Conservation (phyloP, 2,888 invertebrate species). For the Hydroisotoma schaefferi region DNA sequence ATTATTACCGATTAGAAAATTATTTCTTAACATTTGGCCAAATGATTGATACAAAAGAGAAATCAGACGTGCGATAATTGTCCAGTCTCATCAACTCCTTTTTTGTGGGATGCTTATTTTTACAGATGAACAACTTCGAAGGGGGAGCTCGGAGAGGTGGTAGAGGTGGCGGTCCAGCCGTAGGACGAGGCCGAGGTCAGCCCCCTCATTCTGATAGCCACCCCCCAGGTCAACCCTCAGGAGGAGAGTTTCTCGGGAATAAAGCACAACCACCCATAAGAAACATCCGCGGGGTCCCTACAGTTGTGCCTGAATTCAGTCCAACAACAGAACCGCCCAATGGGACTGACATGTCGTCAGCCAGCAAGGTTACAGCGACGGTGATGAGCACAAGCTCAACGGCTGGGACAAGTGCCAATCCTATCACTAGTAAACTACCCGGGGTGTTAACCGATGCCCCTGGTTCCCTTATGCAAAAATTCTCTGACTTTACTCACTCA, state of each 20-base stretch:
- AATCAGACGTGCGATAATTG: no score
- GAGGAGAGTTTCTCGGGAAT: constrained; percentile 29
- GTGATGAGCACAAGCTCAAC: constrained; percentile 28
- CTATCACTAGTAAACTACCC: constrained; percentile 46
- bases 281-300: constrained; percentile 58
- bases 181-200: constrained; percentile 41
- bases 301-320: constrained; percentile 54
- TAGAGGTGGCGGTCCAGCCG: constrained; percentile 54
- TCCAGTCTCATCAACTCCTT: no score
- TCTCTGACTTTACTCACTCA: constrained; percentile 71
- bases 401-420: constrained; percentile 44
- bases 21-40: no score
- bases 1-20: no score
- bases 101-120: constrained; percentile 15
- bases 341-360: constrained; percentile 34
- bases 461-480: constrained; percentile 77
- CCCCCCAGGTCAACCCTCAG: background rate
- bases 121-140: constrained; percentile 52
- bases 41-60: no score
- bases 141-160: constrained; percentile 61
- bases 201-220: background rate
- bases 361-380: constrained; percentile 27
- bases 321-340: constrained; percentile 40
- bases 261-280: constrained; percentile 26
- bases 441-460: constrained; percentile 54